Conservation (phyloP, 2,113 vertebrate species). For the Stigmatopora nigra region DNA sequence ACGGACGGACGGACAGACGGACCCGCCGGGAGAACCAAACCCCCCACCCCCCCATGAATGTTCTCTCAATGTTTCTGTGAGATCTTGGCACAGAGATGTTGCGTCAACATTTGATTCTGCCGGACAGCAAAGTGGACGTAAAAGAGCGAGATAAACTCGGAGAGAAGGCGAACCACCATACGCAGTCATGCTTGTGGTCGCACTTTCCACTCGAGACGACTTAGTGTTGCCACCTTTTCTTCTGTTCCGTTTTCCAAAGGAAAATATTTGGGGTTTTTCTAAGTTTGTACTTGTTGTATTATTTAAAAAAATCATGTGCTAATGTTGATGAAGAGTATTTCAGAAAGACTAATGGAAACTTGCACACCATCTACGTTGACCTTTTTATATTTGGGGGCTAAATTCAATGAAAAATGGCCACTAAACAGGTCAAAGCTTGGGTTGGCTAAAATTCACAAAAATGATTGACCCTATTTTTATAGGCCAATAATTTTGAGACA, state of each 20-base stretch:
- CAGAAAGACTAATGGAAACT: slow-evolving; percentile 74
- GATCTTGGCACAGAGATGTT: slow-evolving; percentile 65
- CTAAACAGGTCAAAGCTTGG: too few relatives aligned
- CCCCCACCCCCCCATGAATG: slow-evolving; percentile 43
- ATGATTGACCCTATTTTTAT: too few relatives aligned
- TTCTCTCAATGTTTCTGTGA: slow-evolving; percentile 72
- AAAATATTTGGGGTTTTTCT: slow-evolving; percentile 77
- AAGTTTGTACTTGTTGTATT: slow-evolving; percentile 80
- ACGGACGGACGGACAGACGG: slow-evolving; percentile 48
- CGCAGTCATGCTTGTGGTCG: slow-evolving; percentile 77
- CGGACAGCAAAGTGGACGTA: slow-evolving; percentile 53
- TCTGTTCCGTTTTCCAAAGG: slow-evolving; percentile 78
- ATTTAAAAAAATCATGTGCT: slow-evolving; percentile 67
- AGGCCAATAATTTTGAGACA: too few relatives aligned
- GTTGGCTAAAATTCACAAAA: too few relatives aligned
- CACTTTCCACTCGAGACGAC: slow-evolving; percentile 79
- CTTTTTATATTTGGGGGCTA: slow-evolving; percentile 70
- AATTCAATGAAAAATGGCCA: too few relatives aligned
- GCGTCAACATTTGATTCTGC: slow-evolving; percentile 68
- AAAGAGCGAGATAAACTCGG: slow-evolving; percentile 13
- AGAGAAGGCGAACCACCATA: slow-evolving; percentile 44
- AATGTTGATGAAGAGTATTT: slow-evolving; percentile 71
- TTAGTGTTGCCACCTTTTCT: slow-evolving; percentile 83
- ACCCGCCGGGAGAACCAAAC: slow-evolving; percentile 56
- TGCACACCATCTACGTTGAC: slow-evolving; percentile 79